These are phyloP conservation scores for Dunckerocampus dactyliophorus DNA, from an alignment of 2,113 vertebrate species.

Conservation along the genomic window DNA sequence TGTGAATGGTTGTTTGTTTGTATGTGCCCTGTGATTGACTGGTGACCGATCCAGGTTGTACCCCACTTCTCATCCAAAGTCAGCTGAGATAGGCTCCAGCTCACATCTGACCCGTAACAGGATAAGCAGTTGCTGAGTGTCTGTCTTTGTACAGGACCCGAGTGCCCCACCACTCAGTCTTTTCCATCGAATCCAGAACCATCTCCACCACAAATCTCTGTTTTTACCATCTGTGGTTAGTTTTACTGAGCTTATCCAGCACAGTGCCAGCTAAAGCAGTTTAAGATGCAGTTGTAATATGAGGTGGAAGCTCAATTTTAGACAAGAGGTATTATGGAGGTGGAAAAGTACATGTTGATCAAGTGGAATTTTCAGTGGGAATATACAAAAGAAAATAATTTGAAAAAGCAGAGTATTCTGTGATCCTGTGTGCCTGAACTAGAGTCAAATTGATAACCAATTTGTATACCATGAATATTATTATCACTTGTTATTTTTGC, in stretches of 20 bases:
- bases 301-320: constrained; percentile 47
- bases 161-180: constrained; percentile 26
- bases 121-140: not conserved
- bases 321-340: constrained; percentile 27
- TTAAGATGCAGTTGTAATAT: constrained; percentile 47
- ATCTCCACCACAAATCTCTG: constrained; percentile 53
- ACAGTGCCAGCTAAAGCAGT: constrained; percentile 44
- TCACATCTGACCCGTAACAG: too few species aligned
- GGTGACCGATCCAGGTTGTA: too few species aligned
- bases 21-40: too few species aligned
- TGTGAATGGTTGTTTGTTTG: too few species aligned
- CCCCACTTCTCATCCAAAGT: too few species aligned
- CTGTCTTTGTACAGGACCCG: constrained; percentile 11
- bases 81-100: too few species aligned
- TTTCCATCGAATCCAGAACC: constrained; percentile 39
- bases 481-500: too few species aligned
- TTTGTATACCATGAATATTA: too few species aligned
- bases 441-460: not conserved
- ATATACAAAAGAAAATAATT: constrained; percentile 24
- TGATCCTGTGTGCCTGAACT: not conserved
- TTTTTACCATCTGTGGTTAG: constrained; percentile 59
- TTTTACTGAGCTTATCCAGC: constrained; percentile 35
- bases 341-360: constrained; percentile 46
- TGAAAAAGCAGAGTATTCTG: constrained; percentile 10
- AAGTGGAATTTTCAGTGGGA: constrained; percentile 38